phyloP scores from a whole-genome alignment of 2,797 vertebrate species.

The Pseudochromis fuscus region DNA sequence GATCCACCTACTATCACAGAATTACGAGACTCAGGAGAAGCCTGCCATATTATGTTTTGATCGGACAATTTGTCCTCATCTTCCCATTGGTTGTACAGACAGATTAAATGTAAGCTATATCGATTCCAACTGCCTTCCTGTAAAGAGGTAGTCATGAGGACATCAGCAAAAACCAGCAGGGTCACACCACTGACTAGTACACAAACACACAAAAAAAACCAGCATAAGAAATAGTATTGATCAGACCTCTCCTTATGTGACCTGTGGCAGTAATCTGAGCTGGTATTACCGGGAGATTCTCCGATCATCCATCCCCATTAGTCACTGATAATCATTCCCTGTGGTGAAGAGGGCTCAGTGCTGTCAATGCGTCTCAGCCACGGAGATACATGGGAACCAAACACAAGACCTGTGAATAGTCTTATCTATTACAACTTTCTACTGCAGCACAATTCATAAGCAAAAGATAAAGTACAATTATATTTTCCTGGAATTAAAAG shows the following conservation, averaged over 20 bases:
- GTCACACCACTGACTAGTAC: neutral
- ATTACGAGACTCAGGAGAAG: neutral
- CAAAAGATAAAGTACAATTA: neutral
- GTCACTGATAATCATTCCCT: constrained; percentile 31
- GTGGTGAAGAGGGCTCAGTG: constrained; percentile 14
- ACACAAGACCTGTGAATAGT: neutral
- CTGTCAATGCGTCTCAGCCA: constrained; percentile 26
- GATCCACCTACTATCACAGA: neutral
- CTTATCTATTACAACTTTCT: neutral
- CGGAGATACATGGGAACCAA: neutral
- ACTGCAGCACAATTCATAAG: neutral
- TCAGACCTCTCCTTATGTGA: constrained; percentile 27
- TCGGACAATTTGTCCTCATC: neutral
- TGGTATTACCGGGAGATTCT: constrained; percentile 44
- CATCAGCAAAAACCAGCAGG: neutral
- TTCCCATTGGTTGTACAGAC: neutral
- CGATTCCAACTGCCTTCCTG: neutral
- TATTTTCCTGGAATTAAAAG: constrained; percentile 7
- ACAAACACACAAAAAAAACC: constrained; percentile 9
- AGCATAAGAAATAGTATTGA: constrained; percentile 41
- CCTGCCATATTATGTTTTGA: neutral
- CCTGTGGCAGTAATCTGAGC: constrained; percentile 37
- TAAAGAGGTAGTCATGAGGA: neutral
- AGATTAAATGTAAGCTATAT: neutral
- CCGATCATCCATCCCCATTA: constrained; percentile 20